Evolutionary conservation across 2,797 vertebrate genomes (phyloP).

Genomic region (Rhabdomys pumilio): DNA sequence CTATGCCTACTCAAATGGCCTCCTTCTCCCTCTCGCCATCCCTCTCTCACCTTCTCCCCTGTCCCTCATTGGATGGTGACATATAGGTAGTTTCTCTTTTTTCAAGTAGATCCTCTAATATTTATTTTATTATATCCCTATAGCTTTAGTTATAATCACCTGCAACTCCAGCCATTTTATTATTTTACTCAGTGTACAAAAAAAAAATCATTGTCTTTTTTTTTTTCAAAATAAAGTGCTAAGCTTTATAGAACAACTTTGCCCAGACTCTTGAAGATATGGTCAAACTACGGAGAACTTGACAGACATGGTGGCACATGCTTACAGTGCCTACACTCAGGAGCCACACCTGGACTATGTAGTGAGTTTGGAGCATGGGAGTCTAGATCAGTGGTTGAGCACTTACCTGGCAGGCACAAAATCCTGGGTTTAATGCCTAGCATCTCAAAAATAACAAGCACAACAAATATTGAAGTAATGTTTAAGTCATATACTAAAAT

Average conservation of each 20-base stretch:
- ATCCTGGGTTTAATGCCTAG: not conserved
- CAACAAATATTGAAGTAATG: not conserved
- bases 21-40: not conserved
- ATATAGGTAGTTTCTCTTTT: constrained; percentile 19
- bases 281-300: not conserved
- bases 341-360: too few relatives aligned
- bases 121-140: constrained; percentile 10
- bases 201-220: not conserved
- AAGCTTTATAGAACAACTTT: not conserved
- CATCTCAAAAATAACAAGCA: not conserved
- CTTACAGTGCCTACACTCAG: too few relatives aligned
- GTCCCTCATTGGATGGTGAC: not conserved
- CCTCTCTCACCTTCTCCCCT: not conserved
- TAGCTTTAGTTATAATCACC: not conserved
- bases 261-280: not conserved
- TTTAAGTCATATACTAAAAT: not conserved
- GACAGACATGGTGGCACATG: not conserved
- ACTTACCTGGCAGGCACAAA: not conserved
- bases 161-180: not conserved
- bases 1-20: not conserved
- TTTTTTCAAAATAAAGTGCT: not conserved
- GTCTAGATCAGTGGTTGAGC: not conserved
- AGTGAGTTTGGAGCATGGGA: not conserved
- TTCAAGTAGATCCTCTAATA: not conserved
- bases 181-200: not conserved